Evolutionary conservation across 2,113 vertebrate species (phyloP).

Genomic region (Zeus faber): DNA sequence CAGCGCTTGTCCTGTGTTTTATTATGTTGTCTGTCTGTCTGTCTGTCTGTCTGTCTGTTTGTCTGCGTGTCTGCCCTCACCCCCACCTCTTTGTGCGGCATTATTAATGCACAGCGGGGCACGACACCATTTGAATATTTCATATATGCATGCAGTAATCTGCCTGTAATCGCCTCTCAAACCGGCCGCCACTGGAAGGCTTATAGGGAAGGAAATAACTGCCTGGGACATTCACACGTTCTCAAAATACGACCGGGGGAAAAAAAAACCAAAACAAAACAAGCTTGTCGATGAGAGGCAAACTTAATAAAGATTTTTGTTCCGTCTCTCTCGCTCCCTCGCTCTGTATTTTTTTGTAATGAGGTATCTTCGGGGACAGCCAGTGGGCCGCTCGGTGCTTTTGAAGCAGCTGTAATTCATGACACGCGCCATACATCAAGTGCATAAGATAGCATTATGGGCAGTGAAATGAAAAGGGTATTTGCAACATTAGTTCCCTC

Average conservation of each 20-base stretch:
- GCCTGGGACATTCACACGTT: conserved; percentile 20
- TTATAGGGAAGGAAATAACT: conserved; percentile 33
- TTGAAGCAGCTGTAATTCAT: conserved; percentile 98
- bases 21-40: conserved; percentile 15
- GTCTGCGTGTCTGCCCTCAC: conserved; percentile 9
- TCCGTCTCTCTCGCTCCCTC: background rate
- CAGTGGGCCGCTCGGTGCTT: conserved; percentile 83
- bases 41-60: conserved; percentile 18
- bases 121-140: conserved; percentile 95
- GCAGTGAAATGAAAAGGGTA: conserved; percentile 99
- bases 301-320: conserved; percentile 84
- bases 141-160: conserved; percentile 94
- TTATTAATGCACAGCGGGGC: conserved; percentile 98
- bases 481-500: conserved; percentile 99
- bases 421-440: conserved; percentile 99
- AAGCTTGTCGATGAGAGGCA: conserved; percentile 79
- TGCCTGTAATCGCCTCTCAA: conserved; percentile 94
- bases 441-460: conserved; percentile 97
- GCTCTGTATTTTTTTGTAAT: conserved; percentile 69
- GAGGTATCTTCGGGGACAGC: conserved; percentile 91
- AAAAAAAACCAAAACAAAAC: conserved; percentile 13
- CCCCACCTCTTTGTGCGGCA: conserved; percentile 71
- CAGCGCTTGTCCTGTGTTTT: no score
- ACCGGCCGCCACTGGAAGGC: conserved; percentile 84
- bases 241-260: no score